Base-by-base conservation (phyloP, 2,113 vertebrate species). In the Rousettus leschenaultii region DNA sequence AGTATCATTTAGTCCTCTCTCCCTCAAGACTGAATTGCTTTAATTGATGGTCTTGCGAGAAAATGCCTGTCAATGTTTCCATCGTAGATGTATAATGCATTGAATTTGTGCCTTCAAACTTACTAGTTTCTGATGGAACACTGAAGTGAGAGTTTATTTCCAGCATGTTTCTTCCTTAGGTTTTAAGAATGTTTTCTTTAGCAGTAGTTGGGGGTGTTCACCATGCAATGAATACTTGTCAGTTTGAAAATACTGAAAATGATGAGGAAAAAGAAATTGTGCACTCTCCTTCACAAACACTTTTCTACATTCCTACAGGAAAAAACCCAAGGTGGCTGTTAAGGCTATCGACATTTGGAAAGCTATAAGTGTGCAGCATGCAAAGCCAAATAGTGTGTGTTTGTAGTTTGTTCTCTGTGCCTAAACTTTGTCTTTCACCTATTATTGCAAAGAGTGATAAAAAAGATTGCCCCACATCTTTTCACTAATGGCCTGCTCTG, bases 231-330 rank as follows among this genome's bases (percentile, higher is more conserved):
- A 85, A 75, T 71, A 26, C 35, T 55, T 78, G 55, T 95, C 95
- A 85, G 82, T 96, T 75, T 73, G 95, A 91, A 96, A 97, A 97
- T 94, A 93, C 59, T 96, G 57, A 88, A 97, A 98, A 92, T 68
- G 0, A 94, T 55, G 65, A 78, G 88, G 83, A 43, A 43, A 65
- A 88, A 84, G 84, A 90, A 94, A 79, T 7, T 7, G 38, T n/a
- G 13, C 35, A 28, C 30, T 89, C 38, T 86, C 78, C 68, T 70
- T 84, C 89, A 98, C 92, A 78, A 91, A 59, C 28, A 66, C 80
- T 95, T 97, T 97, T 48, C 0, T 79, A 45, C 19, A 13, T 57
- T 84, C 48, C 59, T 33, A 6, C 0, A 21, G 89, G 95, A 92
- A 97, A 97, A 96, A 97, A 77, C 51, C 70, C 63, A 91, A 86